These are phyloP conservation scores for Atta colombica DNA, from an alignment of 1,140 invertebrate species.

Conservation along the genomic window DNA sequence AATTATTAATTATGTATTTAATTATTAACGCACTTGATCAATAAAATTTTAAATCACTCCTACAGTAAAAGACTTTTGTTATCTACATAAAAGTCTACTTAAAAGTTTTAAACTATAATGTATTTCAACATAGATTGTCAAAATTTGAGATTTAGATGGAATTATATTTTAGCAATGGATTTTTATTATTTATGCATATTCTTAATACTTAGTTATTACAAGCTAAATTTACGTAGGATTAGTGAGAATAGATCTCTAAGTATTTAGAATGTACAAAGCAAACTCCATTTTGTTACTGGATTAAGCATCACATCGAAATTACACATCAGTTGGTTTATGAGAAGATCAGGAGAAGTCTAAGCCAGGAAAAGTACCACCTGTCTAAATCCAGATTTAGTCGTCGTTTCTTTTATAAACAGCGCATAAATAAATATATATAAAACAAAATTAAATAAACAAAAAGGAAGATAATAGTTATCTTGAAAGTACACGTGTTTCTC, in stretches of 20 bases:
- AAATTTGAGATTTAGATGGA: neutral
- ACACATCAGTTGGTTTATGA: conserved; percentile 22
- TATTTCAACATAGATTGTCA: neutral
- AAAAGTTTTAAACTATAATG: neutral
- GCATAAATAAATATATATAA: neutral
- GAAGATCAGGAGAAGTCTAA: conserved; percentile 20
- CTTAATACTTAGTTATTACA: neutral
- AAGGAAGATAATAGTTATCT: neutral
- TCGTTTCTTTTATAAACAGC: conserved; percentile 32
- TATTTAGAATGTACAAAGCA: conserved; percentile 10
- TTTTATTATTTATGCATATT: neutral
- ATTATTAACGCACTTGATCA: neutral
- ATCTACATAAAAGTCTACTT: neutral
- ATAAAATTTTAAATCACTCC: neutral
- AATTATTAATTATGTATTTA: neutral
- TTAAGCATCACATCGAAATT: conserved; percentile 32
- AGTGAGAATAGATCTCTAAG: neutral
- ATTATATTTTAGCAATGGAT: neutral
- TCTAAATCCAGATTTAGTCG: conserved; percentile 51
- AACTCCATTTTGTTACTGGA: conserved; percentile 20
- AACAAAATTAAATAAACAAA: neutral
- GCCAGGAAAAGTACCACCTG: conserved; percentile 32
- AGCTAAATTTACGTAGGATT: neutral
- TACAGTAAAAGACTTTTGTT: neutral
- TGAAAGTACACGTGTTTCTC: neutral